Percentiles rank a stretch among this genome's conserved stretches.
phyloP scores from a whole-genome alignment of 1,140 invertebrate genomes.

The Tachypleus tridentatus region DNA sequence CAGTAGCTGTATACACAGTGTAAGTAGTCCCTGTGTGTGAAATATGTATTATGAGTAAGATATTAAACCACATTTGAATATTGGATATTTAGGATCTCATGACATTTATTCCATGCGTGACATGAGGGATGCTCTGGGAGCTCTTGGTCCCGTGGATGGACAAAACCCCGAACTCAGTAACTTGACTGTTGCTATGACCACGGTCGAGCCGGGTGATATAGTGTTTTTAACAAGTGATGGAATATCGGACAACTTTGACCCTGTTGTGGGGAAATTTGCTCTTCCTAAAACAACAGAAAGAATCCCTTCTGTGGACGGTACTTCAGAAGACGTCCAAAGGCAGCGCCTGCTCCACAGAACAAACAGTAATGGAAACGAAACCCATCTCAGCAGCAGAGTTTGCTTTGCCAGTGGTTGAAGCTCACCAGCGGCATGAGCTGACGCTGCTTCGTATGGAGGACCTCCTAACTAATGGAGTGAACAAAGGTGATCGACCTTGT shows the following conservation, averaged over 20 bases:
- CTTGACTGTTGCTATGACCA: constrained; percentile 78
- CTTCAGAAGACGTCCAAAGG: not conserved
- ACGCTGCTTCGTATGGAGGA: constrained; percentile 68
- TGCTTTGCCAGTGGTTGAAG: constrained; percentile 56
- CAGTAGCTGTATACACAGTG: too few species aligned
- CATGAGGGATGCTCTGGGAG: constrained; percentile 88
- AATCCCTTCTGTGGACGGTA: constrained; percentile 6
- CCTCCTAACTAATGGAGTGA: constrained; percentile 55
- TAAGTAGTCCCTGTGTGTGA: too few species aligned
- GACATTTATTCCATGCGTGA: constrained; percentile 77
- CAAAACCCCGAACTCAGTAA: constrained; percentile 79
- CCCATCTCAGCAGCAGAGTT: not conserved
- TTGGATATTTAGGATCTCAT: constrained; percentile 52
- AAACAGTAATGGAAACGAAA: too few species aligned
- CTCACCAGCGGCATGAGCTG: constrained; percentile 65
- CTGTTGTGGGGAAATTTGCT: constrained; percentile 84
- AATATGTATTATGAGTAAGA: too few species aligned
- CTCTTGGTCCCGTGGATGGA: constrained; percentile 77
- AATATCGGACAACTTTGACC: constrained; percentile 86
- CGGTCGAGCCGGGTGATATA: constrained; percentile 68
- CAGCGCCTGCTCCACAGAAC: too few species aligned
- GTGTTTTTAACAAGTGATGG: constrained; percentile 86
- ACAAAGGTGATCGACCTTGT: constrained; percentile 40
- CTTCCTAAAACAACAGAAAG: constrained; percentile 36
- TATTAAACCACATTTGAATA: too few species aligned